A percentile compares a stretch with the other conserved stretches of the same genome.
Evolutionary conservation across 1,140 invertebrate genomes (phyloP).

Genomic region (Drosophila orosa): DNA sequence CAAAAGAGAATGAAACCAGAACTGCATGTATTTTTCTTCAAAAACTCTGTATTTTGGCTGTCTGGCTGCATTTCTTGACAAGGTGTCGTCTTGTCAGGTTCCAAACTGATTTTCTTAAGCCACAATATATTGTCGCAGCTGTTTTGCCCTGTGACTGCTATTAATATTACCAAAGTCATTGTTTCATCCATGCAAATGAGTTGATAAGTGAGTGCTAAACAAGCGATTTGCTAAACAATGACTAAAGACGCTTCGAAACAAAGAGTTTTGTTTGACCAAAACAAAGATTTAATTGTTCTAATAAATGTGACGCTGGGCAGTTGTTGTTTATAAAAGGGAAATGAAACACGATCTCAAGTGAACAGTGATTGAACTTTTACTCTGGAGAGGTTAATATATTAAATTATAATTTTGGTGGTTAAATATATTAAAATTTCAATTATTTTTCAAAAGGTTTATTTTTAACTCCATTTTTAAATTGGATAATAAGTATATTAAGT

Average conservation of each 20-base stretch:
- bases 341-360: no score
- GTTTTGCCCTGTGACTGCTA: not conserved
- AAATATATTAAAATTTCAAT: not conserved
- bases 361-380: no score
- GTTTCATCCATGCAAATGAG: constrained; percentile 22
- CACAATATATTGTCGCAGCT: constrained; percentile 18
- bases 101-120: constrained; percentile 7
- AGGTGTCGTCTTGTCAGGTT: constrained; percentile 13
- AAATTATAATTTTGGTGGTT: not conserved
- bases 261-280: constrained; percentile 10
- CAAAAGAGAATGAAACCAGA: constrained; percentile 9
- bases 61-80: constrained; percentile 19
- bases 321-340: not conserved
- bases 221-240: constrained; percentile 24
- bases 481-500: not conserved
- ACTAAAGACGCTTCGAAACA: constrained; percentile 11
- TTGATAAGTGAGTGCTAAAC: constrained; percentile 40
- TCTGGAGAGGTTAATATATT: no score
- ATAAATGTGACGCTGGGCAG: not conserved
- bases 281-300: constrained; percentile 19
- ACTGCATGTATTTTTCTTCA: constrained; percentile 17
- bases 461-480: not conserved
- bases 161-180: constrained; percentile 8
- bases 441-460: not conserved
- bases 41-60: constrained; percentile 11